These are phyloP conservation scores for Odontophorus gujanensis DNA, from an alignment of 2,113 vertebrate genomes.

Conservation along the genomic window DNA sequence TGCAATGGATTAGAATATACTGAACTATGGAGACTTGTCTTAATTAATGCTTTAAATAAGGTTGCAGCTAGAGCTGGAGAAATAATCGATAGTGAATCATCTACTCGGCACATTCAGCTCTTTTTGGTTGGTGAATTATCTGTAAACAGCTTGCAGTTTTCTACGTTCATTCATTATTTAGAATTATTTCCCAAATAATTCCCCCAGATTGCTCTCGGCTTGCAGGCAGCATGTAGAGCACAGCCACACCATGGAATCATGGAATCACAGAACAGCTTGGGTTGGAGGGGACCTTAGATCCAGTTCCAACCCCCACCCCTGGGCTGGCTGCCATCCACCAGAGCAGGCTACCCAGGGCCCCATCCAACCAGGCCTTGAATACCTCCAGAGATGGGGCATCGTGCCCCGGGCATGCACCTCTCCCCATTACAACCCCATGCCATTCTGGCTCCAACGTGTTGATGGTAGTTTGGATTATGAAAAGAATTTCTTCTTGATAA, in stretches of 20 bases:
- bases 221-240: conserved; percentile 3
- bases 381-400: too few species aligned
- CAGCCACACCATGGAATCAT: neutral
- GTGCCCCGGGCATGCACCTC: neutral
- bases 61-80: conserved; percentile 46
- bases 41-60: conserved; percentile 72
- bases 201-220: conserved; percentile 29
- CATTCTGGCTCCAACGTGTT: neutral
- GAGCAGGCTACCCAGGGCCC: too few species aligned
- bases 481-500: conserved; percentile 61
- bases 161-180: conserved; percentile 64
- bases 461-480: conserved; percentile 39
- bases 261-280: too few species aligned
- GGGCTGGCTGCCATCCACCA: neutral
- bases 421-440: neutral
- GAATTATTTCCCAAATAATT: conserved; percentile 71
- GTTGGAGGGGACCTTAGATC: too few species aligned
- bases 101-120: conserved; percentile 55
- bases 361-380: too few species aligned
- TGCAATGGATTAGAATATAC: conserved; percentile 42
- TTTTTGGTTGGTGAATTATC: conserved; percentile 36
- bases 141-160: conserved; percentile 62
- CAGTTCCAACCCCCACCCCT: too few species aligned
- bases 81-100: conserved; percentile 71
- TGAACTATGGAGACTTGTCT: conserved; percentile 57